These are phyloP conservation scores for Chiloscyllium punctatum DNA, from an alignment of 2,797 vertebrate genomes.

Conservation along the genomic window DNA sequence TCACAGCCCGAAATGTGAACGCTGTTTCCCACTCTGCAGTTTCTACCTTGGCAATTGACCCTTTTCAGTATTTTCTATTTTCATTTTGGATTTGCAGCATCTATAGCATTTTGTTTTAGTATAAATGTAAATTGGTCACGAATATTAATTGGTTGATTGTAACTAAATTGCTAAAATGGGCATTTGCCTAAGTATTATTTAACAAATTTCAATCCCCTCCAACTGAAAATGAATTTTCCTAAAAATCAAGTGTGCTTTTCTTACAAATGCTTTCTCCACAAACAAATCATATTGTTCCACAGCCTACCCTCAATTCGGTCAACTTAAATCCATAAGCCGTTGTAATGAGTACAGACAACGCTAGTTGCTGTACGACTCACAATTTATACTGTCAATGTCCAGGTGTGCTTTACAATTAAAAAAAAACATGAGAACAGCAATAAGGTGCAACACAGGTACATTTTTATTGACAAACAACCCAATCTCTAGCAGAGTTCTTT, in stretches of 20 bases:
- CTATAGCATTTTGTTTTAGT: neutral
- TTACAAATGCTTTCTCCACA: too few relatives aligned
- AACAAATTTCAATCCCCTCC: neutral
- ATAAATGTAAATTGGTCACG: neutral
- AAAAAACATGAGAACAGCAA: neutral
- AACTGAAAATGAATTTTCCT: neutral
- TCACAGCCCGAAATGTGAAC: neutral
- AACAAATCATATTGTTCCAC: too few relatives aligned
- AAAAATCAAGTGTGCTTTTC: neutral
- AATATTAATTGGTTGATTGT: neutral
- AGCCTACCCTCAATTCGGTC: neutral
- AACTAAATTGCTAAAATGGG: too few relatives aligned
- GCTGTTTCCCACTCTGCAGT: neutral
- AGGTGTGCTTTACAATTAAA: neutral
- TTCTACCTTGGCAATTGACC: neutral
- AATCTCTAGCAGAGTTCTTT: neutral
- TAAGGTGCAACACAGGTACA: neutral
- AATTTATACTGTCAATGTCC: neutral
- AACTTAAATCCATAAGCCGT: neutral
- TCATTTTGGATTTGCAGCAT: neutral
- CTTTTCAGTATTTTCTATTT: neutral
- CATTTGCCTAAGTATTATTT: too few relatives aligned
- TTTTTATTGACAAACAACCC: neutral
- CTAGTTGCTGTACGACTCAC: neutral
- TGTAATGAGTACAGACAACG: neutral